Evolutionary conservation across 2,888 invertebrate species (phyloP).

Genomic region (Toxonevra muliebris): DNA sequence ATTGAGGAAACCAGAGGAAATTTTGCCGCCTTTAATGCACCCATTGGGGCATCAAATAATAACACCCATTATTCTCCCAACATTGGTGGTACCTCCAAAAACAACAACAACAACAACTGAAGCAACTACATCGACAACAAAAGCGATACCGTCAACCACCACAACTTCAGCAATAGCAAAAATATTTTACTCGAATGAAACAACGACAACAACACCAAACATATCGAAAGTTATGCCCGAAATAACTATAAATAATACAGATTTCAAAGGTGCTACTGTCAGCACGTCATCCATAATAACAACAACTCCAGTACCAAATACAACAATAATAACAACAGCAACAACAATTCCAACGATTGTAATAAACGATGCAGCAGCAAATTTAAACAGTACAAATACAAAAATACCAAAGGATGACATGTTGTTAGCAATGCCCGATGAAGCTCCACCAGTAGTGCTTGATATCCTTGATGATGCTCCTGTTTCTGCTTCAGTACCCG

Average conservation of each 20-base stretch:
- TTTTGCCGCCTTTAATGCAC: slow-evolving; percentile 56
- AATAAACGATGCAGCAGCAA: slow-evolving; percentile 16
- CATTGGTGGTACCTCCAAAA: slow-evolving; percentile 30
- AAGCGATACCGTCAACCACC: slow-evolving; percentile 37
- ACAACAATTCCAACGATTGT: slow-evolving; percentile 30
- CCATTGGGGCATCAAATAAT: slow-evolving; percentile 50
- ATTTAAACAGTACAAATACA: slow-evolving; percentile 30
- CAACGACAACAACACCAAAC: not conserved
- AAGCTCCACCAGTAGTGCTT: slow-evolving; percentile 46
- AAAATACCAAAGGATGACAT: slow-evolving; percentile 27
- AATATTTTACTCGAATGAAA: not conserved
- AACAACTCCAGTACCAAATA: slow-evolving; percentile 29
- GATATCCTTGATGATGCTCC: slow-evolving; percentile 40
- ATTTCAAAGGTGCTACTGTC: slow-evolving; percentile 17
- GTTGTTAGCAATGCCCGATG: not conserved
- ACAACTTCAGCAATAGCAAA: not conserved
- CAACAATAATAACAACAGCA: slow-evolving; percentile 7
- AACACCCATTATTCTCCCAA: slow-evolving; percentile 48
- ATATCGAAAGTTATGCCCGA: not conserved
- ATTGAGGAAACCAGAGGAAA: slow-evolving; percentile 51
- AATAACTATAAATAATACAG: slow-evolving; percentile 7
- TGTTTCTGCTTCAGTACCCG: slow-evolving; percentile 16
- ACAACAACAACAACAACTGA: slow-evolving; percentile 42
- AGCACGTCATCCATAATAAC: slow-evolving; percentile 38
- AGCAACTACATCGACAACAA: slow-evolving; percentile 39